phyloP scores from a whole-genome alignment of 2,888 invertebrate genomes.

The Limenitis camilla region DNA sequence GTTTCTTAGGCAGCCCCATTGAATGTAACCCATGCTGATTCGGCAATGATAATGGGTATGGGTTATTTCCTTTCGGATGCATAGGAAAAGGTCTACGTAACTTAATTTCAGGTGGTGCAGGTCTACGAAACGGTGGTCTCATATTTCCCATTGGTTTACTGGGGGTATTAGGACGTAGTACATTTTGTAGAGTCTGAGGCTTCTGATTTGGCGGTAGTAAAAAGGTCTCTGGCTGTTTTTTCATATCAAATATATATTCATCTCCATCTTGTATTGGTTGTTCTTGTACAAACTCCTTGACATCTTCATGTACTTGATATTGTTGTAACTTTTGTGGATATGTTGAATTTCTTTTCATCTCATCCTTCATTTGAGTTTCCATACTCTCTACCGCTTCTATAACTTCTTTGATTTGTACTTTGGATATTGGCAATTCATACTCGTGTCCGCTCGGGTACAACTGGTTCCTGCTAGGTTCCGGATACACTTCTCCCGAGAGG shows the following conservation, averaged over 20 bases:
- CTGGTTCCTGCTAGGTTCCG: slow-evolving; percentile 35
- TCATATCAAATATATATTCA: slow-evolving; percentile 52
- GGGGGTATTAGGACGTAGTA: slow-evolving; percentile 51
- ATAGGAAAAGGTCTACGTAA: slow-evolving; percentile 51
- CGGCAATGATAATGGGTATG: slow-evolving; percentile 56
- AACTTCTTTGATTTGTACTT: slow-evolving; percentile 60
- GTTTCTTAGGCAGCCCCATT: slow-evolving; percentile 43
- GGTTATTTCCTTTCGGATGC: slow-evolving; percentile 41
- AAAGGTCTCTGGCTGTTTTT: slow-evolving; percentile 45
- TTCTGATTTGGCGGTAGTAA: slow-evolving; percentile 55
- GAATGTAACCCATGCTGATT: slow-evolving; percentile 36
- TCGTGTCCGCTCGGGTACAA: slow-evolving; percentile 43
- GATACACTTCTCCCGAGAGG: slow-evolving; percentile 47
- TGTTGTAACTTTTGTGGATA: slow-evolving; percentile 34
- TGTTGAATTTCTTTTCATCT: slow-evolving; percentile 40
- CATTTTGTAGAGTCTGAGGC: slow-evolving; percentile 63
- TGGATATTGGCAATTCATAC: slow-evolving; percentile 63
- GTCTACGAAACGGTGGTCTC: slow-evolving; percentile 57
- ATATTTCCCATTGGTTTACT: slow-evolving; percentile 42
- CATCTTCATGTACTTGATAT: slow-evolving; percentile 57
- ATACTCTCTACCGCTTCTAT: slow-evolving; percentile 61
- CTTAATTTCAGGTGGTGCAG: slow-evolving; percentile 64
- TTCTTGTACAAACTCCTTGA: slow-evolving; percentile 50
- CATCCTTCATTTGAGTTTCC: slow-evolving; percentile 53
- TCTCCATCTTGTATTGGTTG: slow-evolving; percentile 54